Evolutionary conservation across 2,113 vertebrate genomes (phyloP).

Genomic region (Phaethornis superciliosus): DNA sequence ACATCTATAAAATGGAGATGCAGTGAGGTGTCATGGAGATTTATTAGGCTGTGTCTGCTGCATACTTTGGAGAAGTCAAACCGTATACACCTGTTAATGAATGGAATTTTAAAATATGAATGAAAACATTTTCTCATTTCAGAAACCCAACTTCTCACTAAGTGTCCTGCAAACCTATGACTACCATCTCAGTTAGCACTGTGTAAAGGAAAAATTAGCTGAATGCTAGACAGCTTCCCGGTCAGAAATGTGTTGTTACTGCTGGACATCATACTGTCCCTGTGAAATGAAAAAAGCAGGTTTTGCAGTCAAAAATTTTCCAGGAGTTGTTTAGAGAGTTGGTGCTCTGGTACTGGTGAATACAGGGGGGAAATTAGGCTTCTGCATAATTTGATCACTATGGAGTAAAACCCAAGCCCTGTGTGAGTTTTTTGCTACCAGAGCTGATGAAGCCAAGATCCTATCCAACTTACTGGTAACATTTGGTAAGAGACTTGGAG

Average conservation of each 20-base stretch:
- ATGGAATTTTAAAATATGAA: constrained; percentile 64
- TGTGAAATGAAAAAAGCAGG: neutral
- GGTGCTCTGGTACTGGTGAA: neutral
- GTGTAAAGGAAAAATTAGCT: neutral
- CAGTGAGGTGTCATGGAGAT: constrained; percentile 67
- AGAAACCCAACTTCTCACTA: constrained; percentile 3
- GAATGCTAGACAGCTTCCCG: neutral
- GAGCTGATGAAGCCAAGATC: neutral
- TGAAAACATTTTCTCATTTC: constrained; percentile 47
- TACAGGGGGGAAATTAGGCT: neutral
- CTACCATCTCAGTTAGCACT: neutral
- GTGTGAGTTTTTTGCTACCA: neutral
- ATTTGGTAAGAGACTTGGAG: neutral
- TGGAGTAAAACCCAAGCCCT: neutral
- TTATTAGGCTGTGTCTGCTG: constrained; percentile 64
- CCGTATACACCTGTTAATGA: constrained; percentile 65
- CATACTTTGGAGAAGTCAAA: constrained; percentile 66
- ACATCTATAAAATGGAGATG: constrained; percentile 69
- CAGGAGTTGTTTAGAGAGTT: neutral
- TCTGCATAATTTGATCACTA: neutral
- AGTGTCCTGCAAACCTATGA: neutral
- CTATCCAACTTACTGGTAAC: neutral
- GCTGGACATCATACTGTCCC: neutral
- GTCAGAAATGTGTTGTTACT: neutral
- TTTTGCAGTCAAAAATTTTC: neutral